Percentiles rank a stretch among this genome's conserved stretches.
These are phyloP conservation scores for Eupeodes latifasciatus DNA, from an alignment of 2,888 invertebrate species.

Conservation along the genomic window DNA sequence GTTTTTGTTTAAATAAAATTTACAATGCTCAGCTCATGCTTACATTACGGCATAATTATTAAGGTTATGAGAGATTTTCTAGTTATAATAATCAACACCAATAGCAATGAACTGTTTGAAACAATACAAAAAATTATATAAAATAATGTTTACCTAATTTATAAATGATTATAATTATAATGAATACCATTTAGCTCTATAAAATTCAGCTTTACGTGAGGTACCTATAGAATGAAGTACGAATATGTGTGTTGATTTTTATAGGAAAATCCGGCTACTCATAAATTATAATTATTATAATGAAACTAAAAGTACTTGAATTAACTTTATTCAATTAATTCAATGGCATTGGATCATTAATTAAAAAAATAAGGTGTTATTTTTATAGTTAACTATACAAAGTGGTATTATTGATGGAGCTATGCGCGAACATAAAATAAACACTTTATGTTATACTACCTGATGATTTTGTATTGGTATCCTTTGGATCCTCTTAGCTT, in stretches of 20 bases:
- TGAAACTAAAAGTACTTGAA: conserved; percentile 33
- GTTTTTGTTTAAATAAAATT: background rate
- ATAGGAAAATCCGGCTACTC: conserved; percentile 26
- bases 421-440: background rate
- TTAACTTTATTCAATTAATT: conserved; percentile 17
- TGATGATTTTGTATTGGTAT: background rate
- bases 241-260: background rate
- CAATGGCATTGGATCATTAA: conserved; percentile 21
- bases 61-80: conserved; percentile 41
- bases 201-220: background rate
- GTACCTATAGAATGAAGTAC: background rate
- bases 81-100: conserved; percentile 8
- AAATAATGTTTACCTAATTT: conserved; percentile 21
- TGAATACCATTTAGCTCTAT: background rate
- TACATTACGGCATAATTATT: conserved; percentile 45
- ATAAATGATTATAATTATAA: conserved; percentile 10
- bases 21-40: conserved; percentile 4
- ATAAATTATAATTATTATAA: background rate
- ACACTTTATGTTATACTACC: background rate
- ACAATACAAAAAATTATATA: background rate
- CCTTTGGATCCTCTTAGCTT: background rate
- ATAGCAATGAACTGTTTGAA: conserved; percentile 2
- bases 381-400: background rate
- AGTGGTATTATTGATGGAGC: background rate
- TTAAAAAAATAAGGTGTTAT: conserved; percentile 7